These are phyloP conservation scores for Pseudorhombus dupliciocellatus DNA, from an alignment of 2,113 vertebrate species.

Conservation along the genomic window DNA sequence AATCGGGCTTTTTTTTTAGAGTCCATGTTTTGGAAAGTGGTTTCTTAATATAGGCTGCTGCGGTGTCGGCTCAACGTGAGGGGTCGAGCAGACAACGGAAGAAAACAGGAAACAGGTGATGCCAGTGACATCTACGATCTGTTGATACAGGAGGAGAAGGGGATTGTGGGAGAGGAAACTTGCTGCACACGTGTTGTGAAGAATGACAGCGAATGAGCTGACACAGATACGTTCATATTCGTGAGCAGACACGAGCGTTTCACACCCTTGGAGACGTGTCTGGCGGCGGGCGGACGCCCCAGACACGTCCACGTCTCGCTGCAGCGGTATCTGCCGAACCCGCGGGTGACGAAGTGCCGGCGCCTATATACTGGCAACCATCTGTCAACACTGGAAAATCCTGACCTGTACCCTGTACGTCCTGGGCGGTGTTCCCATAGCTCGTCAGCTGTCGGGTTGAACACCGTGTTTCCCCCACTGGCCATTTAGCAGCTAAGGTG, in stretches of 20 bases:
- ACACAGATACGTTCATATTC: slow-evolving; percentile 2
- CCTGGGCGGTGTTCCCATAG: slow-evolving; percentile 27
- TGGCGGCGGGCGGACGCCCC: slow-evolving; percentile 21
- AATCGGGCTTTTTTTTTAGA: neutral
- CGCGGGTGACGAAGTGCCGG: slow-evolving; percentile 37
- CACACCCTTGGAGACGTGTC: slow-evolving; percentile 26
- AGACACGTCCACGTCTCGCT: slow-evolving; percentile 42
- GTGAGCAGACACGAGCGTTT: neutral
- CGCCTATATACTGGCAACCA: slow-evolving; percentile 42
- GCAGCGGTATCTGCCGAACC: slow-evolving; percentile 33
- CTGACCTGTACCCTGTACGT: slow-evolving; percentile 47
- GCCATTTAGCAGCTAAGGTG: slow-evolving; percentile 44
- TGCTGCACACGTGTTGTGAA: slow-evolving; percentile 19
- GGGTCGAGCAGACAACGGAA: slow-evolving; percentile 6
- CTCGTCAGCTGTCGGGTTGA: slow-evolving; percentile 58
- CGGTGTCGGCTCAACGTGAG: neutral
- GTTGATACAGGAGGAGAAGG: slow-evolving; percentile 21
- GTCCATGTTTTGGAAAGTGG: neutral
- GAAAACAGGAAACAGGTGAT: slow-evolving; percentile 53
- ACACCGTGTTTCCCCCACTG: slow-evolving; percentile 14
- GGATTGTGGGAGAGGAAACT: slow-evolving; percentile 34
- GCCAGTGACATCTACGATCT: slow-evolving; percentile 24
- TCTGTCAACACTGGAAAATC: slow-evolving; percentile 65
- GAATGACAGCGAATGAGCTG: neutral
- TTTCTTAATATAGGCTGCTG: neutral